A percentile compares a stretch with the other conserved stretches of the same genome.
Evolutionary conservation across 2,797 vertebrate species (phyloP).

Genomic region (Anniella stebbinsi): DNA sequence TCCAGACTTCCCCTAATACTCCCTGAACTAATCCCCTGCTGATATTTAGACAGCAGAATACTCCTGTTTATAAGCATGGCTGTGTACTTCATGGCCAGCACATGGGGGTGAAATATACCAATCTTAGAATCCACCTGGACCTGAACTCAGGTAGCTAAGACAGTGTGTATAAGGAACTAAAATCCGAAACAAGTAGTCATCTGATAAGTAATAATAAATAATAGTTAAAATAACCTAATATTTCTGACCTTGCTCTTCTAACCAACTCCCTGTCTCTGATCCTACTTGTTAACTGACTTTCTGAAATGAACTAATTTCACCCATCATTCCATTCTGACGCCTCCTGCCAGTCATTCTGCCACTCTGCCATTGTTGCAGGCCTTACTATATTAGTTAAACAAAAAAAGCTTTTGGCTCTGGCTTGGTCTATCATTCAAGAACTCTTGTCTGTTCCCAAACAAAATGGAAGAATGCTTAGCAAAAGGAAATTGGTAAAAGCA

Average conservation of each 20-base stretch:
- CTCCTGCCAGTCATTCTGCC: not conserved
- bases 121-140: too few relatives aligned
- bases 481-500: not conserved
- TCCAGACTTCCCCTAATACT: too few relatives aligned
- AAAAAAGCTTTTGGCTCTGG: not conserved
- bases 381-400: slow-evolving; percentile 4
- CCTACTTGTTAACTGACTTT: not conserved
- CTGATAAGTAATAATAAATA: too few relatives aligned
- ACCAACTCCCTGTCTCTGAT: not conserved
- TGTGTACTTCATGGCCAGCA: too few relatives aligned
- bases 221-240: not conserved
- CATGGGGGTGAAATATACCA: too few relatives aligned
- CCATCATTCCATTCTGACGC: not conserved
- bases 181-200: too few relatives aligned
- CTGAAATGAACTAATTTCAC: too few relatives aligned
- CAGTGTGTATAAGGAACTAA: too few relatives aligned
- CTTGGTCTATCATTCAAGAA: not conserved
- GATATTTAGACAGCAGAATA: too few relatives aligned
- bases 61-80: too few relatives aligned
- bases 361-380: not conserved
- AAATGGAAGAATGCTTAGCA: not conserved
- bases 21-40: too few relatives aligned
- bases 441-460: not conserved
- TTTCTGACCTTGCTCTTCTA: not conserved
- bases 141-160: too few relatives aligned